Conservation (phyloP, 2,888 invertebrate genomes). For the Stenchaetothrips biformis region DNA sequence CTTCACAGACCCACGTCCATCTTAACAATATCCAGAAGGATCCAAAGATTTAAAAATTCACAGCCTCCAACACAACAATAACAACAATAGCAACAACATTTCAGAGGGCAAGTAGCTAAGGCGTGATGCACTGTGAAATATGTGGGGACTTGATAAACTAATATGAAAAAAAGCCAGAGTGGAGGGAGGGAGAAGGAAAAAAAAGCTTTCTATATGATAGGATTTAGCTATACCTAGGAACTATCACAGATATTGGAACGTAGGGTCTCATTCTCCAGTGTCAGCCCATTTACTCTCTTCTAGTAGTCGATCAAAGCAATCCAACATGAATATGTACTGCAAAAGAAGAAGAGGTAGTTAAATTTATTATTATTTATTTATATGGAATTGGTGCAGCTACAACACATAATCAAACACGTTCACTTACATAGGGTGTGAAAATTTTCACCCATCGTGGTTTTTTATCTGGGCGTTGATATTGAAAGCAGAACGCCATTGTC, state of each 20-base stretch:
- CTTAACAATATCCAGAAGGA: conserved; percentile 9
- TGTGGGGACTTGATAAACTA: neutral
- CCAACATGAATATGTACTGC: conserved; percentile 83
- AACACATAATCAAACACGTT: conserved; percentile 29
- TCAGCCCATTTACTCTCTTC: conserved; percentile 77
- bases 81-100: conserved; percentile 6
- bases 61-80: conserved; percentile 13
- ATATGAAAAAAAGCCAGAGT: neutral
- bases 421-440: conserved; percentile 81
- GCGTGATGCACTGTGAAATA: neutral
- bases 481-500: conserved; percentile 83
- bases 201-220: neutral
- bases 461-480: conserved; percentile 75
- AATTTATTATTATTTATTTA: conserved; percentile 30
- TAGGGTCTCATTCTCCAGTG: neutral
- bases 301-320: conserved; percentile 93
- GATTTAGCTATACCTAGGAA: neutral
- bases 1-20: neutral
- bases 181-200: neutral
- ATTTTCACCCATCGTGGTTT: conserved; percentile 80
- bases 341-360: conserved; percentile 42
- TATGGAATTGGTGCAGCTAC: conserved; percentile 46
- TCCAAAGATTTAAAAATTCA: conserved; percentile 13
- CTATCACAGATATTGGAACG: conserved; percentile 17
- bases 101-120: neutral